Evolutionary conservation across 2,797 vertebrate species (phyloP), one percentile per base, ranked within the genome.

Genomic region (Pogonophryne albipinna): DNA sequence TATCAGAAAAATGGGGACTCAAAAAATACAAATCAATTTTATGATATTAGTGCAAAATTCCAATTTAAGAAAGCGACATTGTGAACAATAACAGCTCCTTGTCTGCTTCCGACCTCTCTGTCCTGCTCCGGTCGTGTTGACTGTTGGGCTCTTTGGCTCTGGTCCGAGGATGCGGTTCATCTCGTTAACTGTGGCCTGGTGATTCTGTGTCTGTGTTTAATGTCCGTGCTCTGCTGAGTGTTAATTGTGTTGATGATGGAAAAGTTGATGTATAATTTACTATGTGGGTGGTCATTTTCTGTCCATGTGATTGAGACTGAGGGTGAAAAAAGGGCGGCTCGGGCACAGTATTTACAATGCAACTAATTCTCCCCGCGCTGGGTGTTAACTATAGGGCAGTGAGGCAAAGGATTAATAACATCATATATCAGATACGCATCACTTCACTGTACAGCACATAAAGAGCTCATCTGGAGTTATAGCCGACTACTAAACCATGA

Each of bases 401-500:
- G 57, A 66, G 42, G 52, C 44, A 15, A 50, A 49, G 45, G 41
- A 77, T 81, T 71, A 87, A 82, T 66, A 77, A 44, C 60, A 7
- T 65, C 57, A 57, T 87, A 79, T 71, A 82, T 90, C 85, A 91
- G 47, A 79, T 80, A 68, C 31, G 0, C 71, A 69, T 67, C 66
- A 66, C 57, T 61, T 64, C 59, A 60, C 65, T 44, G 31, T 60
- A 61, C 71, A 44, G 64, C 71, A 56, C 78, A 87, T 84, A 75
- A 87, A 87, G 78, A 88, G 63, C 82, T 89, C 80, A 83, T 79
- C 65, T 60, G 66, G 76, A 89, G 78, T 88, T 91, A 83, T 79
- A 63, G 77, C 61, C 58, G 19, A 51, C 68, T 49, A 34, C 71
- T 66, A 85, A 82, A 78, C 59, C 44, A 3, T 70, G 75, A 87